Base-by-base conservation (phyloP, 2,888 invertebrate genomes). In the Drosophila monieri region DNA sequence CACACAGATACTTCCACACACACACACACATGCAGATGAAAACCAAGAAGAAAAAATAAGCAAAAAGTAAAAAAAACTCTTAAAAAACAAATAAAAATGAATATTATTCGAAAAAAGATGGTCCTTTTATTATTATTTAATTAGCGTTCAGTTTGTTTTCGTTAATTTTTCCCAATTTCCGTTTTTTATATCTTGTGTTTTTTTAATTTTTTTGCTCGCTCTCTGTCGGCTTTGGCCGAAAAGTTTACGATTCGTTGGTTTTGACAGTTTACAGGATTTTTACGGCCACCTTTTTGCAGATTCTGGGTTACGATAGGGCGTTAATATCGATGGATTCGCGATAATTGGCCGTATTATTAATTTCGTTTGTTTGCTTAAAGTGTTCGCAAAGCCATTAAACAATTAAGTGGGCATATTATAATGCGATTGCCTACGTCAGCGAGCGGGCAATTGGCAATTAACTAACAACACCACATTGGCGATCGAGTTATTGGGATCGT, bases 31-130 rank as follows among this genome's bases (percentile, higher is more conserved):
- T 62, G 60, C 39, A 56, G 53, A 67, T 54, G 70, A 58, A 77
- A 77, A 76, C 74, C 78, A 86, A 80, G 77, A 87, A 78, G 72
- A 80, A 77, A 65, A 79, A 75, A 78, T 70, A 65, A 69, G 62
- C 68, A 69, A 70, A 68, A 67, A 68, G 68, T 48, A 74, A 73
- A 60, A 77, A 84, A 69, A 76, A 65, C 55, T 61, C 68, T 74
- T 69, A 77, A 81, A 78, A 88, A 80, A 76, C 77, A 84, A 85
- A 86, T 87, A 86, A 86, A 86, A 86, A 74, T 84, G 84, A 85
- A 88, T 88, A 86, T 87, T 87, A 86, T 88, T 85, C 88, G 66
- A 77, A 84, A 85, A 81, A 69, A 70, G 27, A 58, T 18, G 32
- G 60, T 70, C 70, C 74, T 76, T 81, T 80, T 79, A 77, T 85